These are phyloP conservation scores for Caenorhabditis imperialis DNA, from an alignment of 2,888 invertebrate species.

Conservation along the genomic window DNA sequence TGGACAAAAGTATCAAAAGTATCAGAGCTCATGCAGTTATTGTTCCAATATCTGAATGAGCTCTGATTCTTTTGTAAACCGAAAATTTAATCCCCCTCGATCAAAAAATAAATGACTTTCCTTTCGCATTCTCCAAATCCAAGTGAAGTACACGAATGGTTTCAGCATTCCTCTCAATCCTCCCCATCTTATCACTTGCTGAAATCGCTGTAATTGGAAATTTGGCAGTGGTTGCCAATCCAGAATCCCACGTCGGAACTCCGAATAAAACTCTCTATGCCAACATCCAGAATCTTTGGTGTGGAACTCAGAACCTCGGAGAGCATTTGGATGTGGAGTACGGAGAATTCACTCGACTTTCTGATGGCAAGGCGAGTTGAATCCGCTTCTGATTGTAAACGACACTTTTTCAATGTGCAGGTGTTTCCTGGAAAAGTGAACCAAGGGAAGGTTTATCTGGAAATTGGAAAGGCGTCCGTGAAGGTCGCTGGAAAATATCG, in stretches of 20 bases:
- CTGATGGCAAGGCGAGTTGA: conserved; percentile 55
- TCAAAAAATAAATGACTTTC: not conserved
- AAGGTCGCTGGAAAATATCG: conserved; percentile 59
- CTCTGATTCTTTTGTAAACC: too few species aligned
- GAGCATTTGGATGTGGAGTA: conserved; percentile 57
- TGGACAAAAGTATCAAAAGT: too few species aligned
- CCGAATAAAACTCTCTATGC: conserved; percentile 48
- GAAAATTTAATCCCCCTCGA: too few species aligned
- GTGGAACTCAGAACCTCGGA: conserved; percentile 59
- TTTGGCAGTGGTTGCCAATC: conserved; percentile 57
- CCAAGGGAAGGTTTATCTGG: conserved; percentile 51
- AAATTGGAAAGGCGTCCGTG: conserved; percentile 54
- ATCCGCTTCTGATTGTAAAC: too few species aligned
- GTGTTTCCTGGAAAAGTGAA: conserved; percentile 53
- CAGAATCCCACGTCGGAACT: conserved; percentile 47
- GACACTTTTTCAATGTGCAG: too few species aligned
- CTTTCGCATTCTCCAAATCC: not conserved
- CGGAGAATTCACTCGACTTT: conserved; percentile 58
- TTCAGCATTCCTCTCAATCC: conserved; percentile 5
- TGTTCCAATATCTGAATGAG: too few species aligned
- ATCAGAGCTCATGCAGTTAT: too few species aligned
- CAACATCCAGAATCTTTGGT: conserved; percentile 58
- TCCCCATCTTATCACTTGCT: conserved; percentile 18
- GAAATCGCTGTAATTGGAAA: conserved; percentile 58
- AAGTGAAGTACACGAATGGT: not conserved